Evolutionary conservation across 2,797 vertebrate species (phyloP), one percentile per base, ranked within the genome.

Genomic region (Crax fasciolata): DNA sequence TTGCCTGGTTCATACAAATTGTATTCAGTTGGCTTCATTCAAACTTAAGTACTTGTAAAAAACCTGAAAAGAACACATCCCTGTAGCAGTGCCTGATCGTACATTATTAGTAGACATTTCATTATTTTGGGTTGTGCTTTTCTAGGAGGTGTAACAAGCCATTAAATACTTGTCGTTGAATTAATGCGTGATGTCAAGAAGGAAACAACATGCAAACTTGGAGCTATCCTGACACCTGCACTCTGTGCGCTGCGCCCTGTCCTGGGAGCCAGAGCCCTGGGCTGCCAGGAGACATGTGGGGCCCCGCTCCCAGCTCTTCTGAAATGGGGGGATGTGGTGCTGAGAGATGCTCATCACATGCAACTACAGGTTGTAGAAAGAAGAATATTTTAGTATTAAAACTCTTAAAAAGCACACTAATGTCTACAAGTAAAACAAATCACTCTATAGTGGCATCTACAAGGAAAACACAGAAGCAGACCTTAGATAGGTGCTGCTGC

Each of bases 201-300:
- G n/a, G 38, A 68, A 59, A 66, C 0, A 1, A 81, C 25, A 12
- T 5, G 19, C 27, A 71, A 46, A 44, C 24, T 7, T 23, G 21
- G 52, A 71, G 16, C 35, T 63, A 25, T 25, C 18, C 2, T 9
- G 41, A 24, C 1, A 2, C 54, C 24, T 5, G 2, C 0, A 0
- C 71, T 78, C 11, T 73, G 74, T 44, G 35, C 52, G 67, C 39
- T 66, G 38, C 66, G 68, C 0, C 0, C 74, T 66, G 48, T 15
- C 71, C 17, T 6, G 1, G 14, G 65, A 67, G 24, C 38, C 41
- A 51, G 71, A 75, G 54, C 27, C 65, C 62, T 35, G 55, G 52
- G 44, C 57, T 91, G 68, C 38, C 32, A 25, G 13, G 55, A n/a
- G 51, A 21, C n/a, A 10, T 41, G 20, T 41, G 52, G 62, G 57